Evolutionary conservation across 2,888 invertebrate species (phyloP).

Genomic region (Eremobia ochroleuca): DNA sequence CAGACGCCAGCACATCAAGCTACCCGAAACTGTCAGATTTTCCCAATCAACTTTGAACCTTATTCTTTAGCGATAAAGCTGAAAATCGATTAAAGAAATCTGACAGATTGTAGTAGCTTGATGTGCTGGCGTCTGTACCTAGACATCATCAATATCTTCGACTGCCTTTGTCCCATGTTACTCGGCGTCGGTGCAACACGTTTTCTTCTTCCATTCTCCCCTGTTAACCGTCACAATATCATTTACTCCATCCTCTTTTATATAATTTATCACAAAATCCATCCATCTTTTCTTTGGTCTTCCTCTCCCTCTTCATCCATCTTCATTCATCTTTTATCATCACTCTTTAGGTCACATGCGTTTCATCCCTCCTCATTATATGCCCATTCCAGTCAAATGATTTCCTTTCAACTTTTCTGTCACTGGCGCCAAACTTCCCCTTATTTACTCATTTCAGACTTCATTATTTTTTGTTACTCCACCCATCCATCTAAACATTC

Average conservation of each 20-base stretch:
- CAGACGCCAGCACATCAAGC: no score
- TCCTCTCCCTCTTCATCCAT: no score
- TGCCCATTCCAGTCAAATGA: neutral
- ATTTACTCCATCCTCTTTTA: neutral
- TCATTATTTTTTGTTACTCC: neutral
- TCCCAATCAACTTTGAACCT: no score
- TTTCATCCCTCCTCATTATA: neutral
- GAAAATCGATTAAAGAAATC: no score
- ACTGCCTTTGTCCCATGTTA: no score
- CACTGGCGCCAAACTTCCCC: neutral
- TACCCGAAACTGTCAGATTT: no score
- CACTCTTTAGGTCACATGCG: neutral
- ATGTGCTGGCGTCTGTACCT: no score
- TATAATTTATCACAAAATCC: neutral
- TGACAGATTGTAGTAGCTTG: no score
- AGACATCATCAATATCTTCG: neutral
- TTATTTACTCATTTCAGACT: neutral
- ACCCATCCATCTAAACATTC: neutral
- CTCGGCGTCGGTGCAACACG: no score
- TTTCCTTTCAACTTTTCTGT: neutral
- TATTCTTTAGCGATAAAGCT: no score
- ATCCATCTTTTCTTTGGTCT: no score
- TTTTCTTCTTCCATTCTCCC: neutral
- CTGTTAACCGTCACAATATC: neutral
- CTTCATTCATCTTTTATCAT: neutral